These are phyloP conservation scores for Drosophila kanekoi DNA, from an alignment of 2,888 invertebrate genomes.

Conservation along the genomic window DNA sequence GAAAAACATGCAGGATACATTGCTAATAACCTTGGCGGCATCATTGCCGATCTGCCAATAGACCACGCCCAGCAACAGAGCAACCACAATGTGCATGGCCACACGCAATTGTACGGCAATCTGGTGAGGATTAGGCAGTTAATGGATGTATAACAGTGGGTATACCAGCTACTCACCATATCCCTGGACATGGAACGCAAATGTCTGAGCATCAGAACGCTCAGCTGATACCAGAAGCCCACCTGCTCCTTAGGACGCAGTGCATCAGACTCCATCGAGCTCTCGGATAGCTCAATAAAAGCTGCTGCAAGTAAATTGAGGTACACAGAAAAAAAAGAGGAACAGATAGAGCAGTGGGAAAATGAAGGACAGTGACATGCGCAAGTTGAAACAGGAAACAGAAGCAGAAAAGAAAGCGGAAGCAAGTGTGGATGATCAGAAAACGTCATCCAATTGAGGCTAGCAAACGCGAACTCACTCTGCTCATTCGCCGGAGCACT, in stretches of 20 bases:
- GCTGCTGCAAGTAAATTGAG: slow-evolving; percentile 67
- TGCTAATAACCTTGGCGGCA: slow-evolving; percentile 92
- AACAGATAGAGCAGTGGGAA: slow-evolving; percentile 56
- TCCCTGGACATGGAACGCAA: slow-evolving; percentile 83
- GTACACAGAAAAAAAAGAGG: slow-evolving; percentile 34
- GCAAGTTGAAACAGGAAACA: slow-evolving; percentile 8
- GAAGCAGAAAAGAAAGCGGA: slow-evolving; percentile 15
- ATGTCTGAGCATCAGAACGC: slow-evolving; percentile 86
- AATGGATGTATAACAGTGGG: neutral
- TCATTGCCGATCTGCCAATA: slow-evolving; percentile 94
- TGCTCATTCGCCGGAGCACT: slow-evolving; percentile 54
- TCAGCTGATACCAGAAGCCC: slow-evolving; percentile 84
- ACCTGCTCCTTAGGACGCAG: slow-evolving; percentile 76
- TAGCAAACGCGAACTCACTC: slow-evolving; percentile 53
- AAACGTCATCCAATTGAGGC: slow-evolving; percentile 6
- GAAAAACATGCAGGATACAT: slow-evolving; percentile 95
- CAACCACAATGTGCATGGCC: slow-evolving; percentile 92
- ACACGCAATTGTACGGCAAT: slow-evolving; percentile 87
- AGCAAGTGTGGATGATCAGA: slow-evolving; percentile 29
- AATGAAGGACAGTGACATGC: slow-evolving; percentile 12
- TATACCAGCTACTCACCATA: slow-evolving; percentile 82
- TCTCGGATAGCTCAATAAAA: slow-evolving; percentile 41
- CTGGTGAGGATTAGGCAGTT: slow-evolving; percentile 44
- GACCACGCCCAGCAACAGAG: slow-evolving; percentile 92
- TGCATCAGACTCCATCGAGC: neutral